These are phyloP conservation scores for Agonum fuliginosum DNA, from an alignment of 2,888 invertebrate genomes.

Conservation along the genomic window DNA sequence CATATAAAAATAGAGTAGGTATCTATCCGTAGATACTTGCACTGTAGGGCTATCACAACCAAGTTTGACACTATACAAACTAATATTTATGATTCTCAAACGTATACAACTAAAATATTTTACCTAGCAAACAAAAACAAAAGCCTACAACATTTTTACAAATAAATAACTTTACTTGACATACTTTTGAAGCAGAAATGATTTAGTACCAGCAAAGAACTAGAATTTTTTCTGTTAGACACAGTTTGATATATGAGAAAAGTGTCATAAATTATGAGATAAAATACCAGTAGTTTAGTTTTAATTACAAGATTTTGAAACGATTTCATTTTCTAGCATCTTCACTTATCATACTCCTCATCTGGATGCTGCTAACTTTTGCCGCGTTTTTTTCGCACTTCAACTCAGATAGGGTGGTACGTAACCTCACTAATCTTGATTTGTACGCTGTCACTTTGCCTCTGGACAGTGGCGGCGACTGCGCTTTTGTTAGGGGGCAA, in stretches of 20 bases:
- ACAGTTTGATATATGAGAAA: conserved; percentile 34
- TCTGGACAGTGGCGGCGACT: conserved; percentile 78
- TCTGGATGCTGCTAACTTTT: conserved; percentile 74
- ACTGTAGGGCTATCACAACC: too few relatives aligned
- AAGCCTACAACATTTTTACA: conserved; percentile 24
- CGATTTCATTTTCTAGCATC: conserved; percentile 68
- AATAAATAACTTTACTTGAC: conserved; percentile 30
- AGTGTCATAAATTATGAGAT: conserved; percentile 13
- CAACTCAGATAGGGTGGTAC: conserved; percentile 70
- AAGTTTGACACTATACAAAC: too few relatives aligned
- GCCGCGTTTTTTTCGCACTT: conserved; percentile 71
- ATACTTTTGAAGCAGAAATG: conserved; percentile 39
- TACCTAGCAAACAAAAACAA: conserved; percentile 10
- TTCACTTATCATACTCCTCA: conserved; percentile 73
- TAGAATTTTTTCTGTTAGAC: conserved; percentile 24
- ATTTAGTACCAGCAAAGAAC: conserved; percentile 10
- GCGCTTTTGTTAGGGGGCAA: conserved; percentile 79
- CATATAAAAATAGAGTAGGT: conserved; percentile 10
- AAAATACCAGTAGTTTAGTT: not conserved
- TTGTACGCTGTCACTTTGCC: conserved; percentile 76
- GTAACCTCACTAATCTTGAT: conserved; percentile 75
- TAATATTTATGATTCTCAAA: too few relatives aligned
- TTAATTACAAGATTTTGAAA: not conserved
- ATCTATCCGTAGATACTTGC: too few relatives aligned
- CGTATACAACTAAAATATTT: too few relatives aligned